Conservation (phyloP, 2,113 vertebrate species). For the Raja brachyura region DNA sequence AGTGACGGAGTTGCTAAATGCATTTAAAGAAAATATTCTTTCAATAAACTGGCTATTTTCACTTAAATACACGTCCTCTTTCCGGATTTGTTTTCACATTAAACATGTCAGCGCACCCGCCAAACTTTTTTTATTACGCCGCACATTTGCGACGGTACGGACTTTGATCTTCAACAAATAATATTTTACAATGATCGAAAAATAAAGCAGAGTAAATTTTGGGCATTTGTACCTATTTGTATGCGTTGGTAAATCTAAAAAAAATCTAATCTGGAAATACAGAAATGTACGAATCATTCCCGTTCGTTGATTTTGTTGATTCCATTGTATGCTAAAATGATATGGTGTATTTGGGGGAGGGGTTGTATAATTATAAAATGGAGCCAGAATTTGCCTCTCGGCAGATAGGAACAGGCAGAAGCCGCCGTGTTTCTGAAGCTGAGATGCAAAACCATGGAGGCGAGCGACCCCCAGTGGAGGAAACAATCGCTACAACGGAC, state of each 20-base stretch:
- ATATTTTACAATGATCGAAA: neutral
- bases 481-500: neutral
- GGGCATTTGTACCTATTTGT: neutral
- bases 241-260: neutral
- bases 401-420: neutral
- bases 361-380: conserved; percentile 2
- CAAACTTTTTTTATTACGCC: neutral
- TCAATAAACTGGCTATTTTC: neutral
- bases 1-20: conserved; percentile 10
- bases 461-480: conserved; percentile 15
- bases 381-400: conserved; percentile 9
- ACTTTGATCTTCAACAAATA: too few species aligned
- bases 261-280: neutral
- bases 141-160: neutral
- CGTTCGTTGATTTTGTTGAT: neutral
- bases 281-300: neutral
- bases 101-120: neutral
- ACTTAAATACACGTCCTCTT: too few species aligned
- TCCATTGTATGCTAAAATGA: neutral
- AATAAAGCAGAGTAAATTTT: too few species aligned
- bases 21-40: neutral
- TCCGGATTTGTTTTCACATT: too few species aligned
- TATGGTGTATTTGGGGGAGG: neutral
- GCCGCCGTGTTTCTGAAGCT: neutral
- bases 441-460: neutral